Evolutionary conservation across 2,888 invertebrate species (phyloP), one percentile per base, ranked within the genome.

Genomic region (Opisthograptis luteolata): DNA sequence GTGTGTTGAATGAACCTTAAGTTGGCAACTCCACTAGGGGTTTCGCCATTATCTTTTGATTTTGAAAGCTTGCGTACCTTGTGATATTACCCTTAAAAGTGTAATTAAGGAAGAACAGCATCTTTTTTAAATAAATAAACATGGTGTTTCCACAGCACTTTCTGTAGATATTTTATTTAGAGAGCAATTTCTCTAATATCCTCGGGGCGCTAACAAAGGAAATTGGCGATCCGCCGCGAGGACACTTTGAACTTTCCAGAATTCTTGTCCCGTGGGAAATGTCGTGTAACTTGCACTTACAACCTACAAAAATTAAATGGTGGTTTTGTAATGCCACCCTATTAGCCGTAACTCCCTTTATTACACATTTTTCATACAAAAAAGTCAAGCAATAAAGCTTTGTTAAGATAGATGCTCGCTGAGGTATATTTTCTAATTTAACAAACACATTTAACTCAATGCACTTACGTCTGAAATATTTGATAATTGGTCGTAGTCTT

Each of bases 171-270:
- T 74, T 76, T 81, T 79, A 77, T 77, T 77, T 77, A 70, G 60
- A 68, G 64, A 68, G 68, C 73, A 77, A 81, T 81, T 79, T 80
- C 73, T 78, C 66, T 76, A 78, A 76, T 76, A 79, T 76, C 75
- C 73, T 73, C 68, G 60, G 55, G 68, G 72, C 71, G 68, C 67
- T 73, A 75, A 70, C 62, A 71, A 71, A 76, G 76, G 75, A 81
- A 81, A 81, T 78, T 77, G 76, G 73, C 64, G 73, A 76, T 73
- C 65, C 66, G 62, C 64, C 59, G 71, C 69, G 66, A 75, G 70
- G 68, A 73, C 70, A 76, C 69, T 76, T 70, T 71, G 70, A 72
- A 75, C 69, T 68, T 74, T 69, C 62, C 61, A 62, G 57, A 69
- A 70, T 69, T 71, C 67, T 63, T 65, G 63, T 59, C 66, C 60